Base-by-base conservation (phyloP, 2,888 invertebrate genomes). In the Epistrophe eligans region DNA sequence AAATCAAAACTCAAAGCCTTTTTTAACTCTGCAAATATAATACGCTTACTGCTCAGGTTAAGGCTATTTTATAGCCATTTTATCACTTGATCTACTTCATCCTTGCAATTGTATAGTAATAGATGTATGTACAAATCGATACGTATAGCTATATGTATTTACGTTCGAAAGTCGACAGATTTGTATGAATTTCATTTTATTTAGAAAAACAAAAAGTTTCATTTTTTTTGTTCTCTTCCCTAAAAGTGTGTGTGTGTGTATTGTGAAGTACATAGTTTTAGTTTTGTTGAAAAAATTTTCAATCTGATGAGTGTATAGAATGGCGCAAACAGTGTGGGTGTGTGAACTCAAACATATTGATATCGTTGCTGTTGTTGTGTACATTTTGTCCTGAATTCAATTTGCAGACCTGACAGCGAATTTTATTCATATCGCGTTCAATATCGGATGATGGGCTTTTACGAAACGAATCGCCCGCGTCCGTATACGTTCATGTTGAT, bases 381-480 rank as follows among this genome's bases (percentile, higher is more conserved):
- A 77, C 60, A 80, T 76, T 84, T 81, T 67, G 81, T 73, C 48
- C 60, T 67, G 67, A 81, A 81, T 81, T 85, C 84, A 81, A 81
- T 85, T 81, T 85, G 55, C 67, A 60, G 66, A 77, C 32, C 50
- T 66, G 71, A 72, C 76, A 84, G 64, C 70, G 66, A 79, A 72
- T 76, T 64, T 38, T 77, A 84, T 79, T 76, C 70, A 74, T 74
- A 62, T 50, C 55, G 19, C 64, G 19, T 57, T 40, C 64, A 64
- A 28, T 57, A 50, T 13, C 28, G 55, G 40, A 50, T 66, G 66
- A 66, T 67, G 38, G 35, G 67, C 50, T 67, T 67, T 13, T 24
- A 24, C 24, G 24, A 24, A 24, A 24, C 19, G 66, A 48, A 50
- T 28, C 0, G 45, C 9, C 66, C 13, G 17, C 32, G 13, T 17